Evolutionary conservation across 2,888 invertebrate species (phyloP).

Genomic region (Amphipoea oculea): DNA sequence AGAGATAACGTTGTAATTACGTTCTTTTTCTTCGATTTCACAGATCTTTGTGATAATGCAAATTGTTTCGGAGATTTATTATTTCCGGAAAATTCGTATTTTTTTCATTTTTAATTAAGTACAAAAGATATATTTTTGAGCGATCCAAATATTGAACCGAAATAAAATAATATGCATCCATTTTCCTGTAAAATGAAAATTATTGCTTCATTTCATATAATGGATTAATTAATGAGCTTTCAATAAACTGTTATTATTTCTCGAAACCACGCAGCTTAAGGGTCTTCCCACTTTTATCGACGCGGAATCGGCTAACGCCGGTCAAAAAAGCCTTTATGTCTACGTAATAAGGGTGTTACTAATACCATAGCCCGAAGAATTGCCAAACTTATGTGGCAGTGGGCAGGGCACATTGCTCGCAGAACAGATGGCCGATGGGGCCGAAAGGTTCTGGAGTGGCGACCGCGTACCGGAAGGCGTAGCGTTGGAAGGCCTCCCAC

Average conservation of each 20-base stretch:
- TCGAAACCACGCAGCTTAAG: constrained; percentile 24
- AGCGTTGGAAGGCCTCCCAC: too few species aligned
- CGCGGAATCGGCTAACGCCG: too few species aligned
- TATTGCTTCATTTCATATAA: constrained; percentile 13
- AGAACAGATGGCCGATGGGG: too few species aligned
- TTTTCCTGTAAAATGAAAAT: constrained; percentile 27
- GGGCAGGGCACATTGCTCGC: too few species aligned
- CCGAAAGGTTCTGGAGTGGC: too few species aligned
- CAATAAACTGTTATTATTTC: constrained; percentile 51
- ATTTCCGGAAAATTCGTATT: neutral
- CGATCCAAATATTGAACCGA: neutral
- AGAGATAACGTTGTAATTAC: constrained; percentile 32
- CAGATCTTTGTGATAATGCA: neutral
- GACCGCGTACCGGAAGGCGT: too few species aligned
- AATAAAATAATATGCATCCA: neutral
- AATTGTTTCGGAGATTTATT: constrained; percentile 23
- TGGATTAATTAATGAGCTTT: constrained; percentile 36
- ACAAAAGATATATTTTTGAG: neutral
- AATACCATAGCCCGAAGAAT: too few species aligned
- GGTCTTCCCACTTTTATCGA: too few species aligned
- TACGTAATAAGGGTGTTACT: too few species aligned
- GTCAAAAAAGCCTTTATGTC: too few species aligned
- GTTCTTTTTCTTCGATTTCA: constrained; percentile 20
- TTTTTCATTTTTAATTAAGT: neutral
- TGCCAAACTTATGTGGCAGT: too few species aligned